These are phyloP conservation scores for Oreocharis arfaki DNA, from an alignment of 2,113 vertebrate species.

Conservation along the genomic window DNA sequence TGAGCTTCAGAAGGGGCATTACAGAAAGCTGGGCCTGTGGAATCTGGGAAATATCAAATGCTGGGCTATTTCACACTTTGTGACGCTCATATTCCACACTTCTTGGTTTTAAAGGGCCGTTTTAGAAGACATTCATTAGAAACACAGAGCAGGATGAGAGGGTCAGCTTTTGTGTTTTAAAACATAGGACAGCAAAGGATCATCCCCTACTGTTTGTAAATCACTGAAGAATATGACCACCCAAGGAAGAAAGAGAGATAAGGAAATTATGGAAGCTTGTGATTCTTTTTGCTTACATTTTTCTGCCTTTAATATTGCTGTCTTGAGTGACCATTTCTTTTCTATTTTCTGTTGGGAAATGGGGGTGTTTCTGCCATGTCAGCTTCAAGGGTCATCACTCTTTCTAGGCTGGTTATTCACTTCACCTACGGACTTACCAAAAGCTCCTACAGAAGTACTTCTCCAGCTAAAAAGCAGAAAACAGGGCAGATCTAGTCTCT, in stretches of 20 bases:
- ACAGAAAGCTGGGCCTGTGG: background rate
- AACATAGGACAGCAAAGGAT: background rate
- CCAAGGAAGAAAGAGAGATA: background rate
- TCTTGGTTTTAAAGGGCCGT: background rate
- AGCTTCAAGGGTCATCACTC: background rate
- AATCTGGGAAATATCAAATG: background rate
- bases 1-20: background rate
- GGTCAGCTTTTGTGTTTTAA: background rate
- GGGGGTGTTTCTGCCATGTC: background rate
- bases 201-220: background rate
- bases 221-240: background rate
- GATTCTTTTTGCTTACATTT: background rate
- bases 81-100: background rate
- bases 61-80: background rate
- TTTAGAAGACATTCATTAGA: background rate
- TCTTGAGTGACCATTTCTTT: background rate
- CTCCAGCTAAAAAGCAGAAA: background rate
- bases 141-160: background rate
- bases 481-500: background rate
- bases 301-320: rapidly evolving
- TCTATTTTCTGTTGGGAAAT: background rate
- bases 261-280: background rate
- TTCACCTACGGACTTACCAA: background rate
- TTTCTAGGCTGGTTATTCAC: background rate
- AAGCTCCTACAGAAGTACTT: background rate